Base-by-base conservation (phyloP, 2,888 invertebrate genomes). In the Drosophila aldrichi region DNA sequence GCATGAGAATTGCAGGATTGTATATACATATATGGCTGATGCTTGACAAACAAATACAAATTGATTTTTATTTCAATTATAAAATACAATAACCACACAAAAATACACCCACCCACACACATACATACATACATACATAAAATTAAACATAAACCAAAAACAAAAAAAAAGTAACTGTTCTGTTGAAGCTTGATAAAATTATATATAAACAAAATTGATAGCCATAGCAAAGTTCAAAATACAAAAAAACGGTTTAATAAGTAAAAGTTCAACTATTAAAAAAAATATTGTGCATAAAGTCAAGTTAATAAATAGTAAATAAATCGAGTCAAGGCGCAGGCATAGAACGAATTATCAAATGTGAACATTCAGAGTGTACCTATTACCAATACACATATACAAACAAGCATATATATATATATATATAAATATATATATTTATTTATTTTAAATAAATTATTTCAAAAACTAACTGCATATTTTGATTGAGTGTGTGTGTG, bases 381-480 rank as follows among this genome's bases (percentile, higher is more conserved):
- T 86, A 72, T 74, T 62, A 80, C 73, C 73, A 70, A 74, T 57
- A 74, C 70, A 75, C 65, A 74, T 59, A 73, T 67, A 74, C 67
- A 74, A 55, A 77, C 80, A 80, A 59, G 71, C 57, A 71, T 54
- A 60, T 65, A 76, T 89, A 82, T 87, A 36, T 14, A 36, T 36
- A 14, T 14, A 29, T 36, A 36, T 34, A 25, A 16, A 16, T 9
- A 25, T 48, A 32, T 49, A 49, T 34, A 49, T 18, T 32, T 49
- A 49, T 49, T 88, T 85, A 89, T 85, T 88, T 83, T 81, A 85
- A 89, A 89, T 89, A 88, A 89, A 89, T 85, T 76, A 89, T 89
- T 85, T 85, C 79, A 67, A 83, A 54, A 87, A 65, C 82, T 75
- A 76, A 29, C 41, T 44, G 32, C 29, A 12, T 12, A 14, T 7